Percentiles rank a stretch among this genome's conserved stretches.
These are phyloP conservation scores for Elysia crispata DNA, from an alignment of 2,888 invertebrate species.

Conservation along the genomic window DNA sequence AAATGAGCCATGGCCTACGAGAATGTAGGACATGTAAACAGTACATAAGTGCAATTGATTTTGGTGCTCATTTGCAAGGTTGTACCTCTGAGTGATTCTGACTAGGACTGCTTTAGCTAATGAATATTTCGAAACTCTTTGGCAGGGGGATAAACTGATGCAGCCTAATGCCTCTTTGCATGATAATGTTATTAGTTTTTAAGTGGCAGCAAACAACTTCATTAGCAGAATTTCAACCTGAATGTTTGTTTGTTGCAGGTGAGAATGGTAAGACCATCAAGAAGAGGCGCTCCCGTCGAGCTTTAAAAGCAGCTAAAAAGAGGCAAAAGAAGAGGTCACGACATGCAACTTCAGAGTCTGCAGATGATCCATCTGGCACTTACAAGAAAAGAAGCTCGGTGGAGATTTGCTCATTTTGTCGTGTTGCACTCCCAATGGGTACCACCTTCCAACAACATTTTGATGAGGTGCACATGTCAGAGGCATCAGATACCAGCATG, in stretches of 20 bases:
- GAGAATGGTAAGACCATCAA: slow-evolving; percentile 23
- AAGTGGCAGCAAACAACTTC: too few species aligned
- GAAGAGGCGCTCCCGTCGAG: neutral
- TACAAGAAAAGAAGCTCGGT: neutral
- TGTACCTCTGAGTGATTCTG: slow-evolving; percentile 12
- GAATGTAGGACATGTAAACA: slow-evolving; percentile 43
- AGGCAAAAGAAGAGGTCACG: too few species aligned
- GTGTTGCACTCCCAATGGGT: slow-evolving; percentile 28
- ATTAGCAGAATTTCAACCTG: too few species aligned
- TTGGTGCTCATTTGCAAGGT: slow-evolving; percentile 4
- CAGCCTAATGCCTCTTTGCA: too few species aligned
- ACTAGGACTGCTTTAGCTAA: too few species aligned
- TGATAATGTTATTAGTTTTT: too few species aligned
- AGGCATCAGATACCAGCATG: neutral
- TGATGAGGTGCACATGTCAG: slow-evolving; percentile 26
- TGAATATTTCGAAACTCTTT: too few species aligned
- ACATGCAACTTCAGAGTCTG: neutral
- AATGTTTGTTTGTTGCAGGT: slow-evolving; percentile 46
- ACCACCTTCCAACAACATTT: slow-evolving; percentile 38
- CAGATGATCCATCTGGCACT: neutral
- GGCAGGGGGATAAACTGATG: too few species aligned
- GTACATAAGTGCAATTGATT: slow-evolving; percentile 29
- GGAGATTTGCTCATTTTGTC: slow-evolving; percentile 40
- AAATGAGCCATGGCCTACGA: slow-evolving; percentile 40
- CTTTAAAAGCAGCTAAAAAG: too few species aligned